A percentile compares a stretch with the other conserved stretches of the same genome.
These are phyloP conservation scores for Sceloporus tristichus DNA, from an alignment of 2,113 vertebrate genomes.

Conservation along the genomic window DNA sequence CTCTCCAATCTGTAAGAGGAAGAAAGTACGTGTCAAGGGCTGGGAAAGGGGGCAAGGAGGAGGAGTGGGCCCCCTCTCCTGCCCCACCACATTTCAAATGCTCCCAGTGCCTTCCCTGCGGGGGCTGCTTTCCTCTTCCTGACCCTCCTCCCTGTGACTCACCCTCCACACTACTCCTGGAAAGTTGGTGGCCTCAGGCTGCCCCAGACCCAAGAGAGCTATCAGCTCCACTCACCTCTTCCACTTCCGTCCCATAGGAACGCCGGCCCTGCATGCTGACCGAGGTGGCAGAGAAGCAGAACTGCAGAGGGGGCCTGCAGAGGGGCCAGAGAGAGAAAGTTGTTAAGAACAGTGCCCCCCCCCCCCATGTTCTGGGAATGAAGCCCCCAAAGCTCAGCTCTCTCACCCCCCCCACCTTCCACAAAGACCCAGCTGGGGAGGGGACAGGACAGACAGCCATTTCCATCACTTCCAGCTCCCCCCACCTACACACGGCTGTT, in stretches of 20 bases:
- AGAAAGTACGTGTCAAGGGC: not conserved
- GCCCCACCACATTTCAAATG: too few relatives aligned
- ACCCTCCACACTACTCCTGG: too few relatives aligned
- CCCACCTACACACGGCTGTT: too few relatives aligned
- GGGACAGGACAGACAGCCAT: not conserved
- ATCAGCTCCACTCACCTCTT: conserved; percentile 69
- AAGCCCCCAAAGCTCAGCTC: too few relatives aligned
- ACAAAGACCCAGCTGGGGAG: not conserved
- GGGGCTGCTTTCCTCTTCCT: not conserved
- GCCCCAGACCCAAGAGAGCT: too few relatives aligned
- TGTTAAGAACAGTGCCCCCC: not conserved
- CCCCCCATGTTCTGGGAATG: too few relatives aligned
- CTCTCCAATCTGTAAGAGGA: conserved; percentile 71
- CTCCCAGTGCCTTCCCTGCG: too few relatives aligned
- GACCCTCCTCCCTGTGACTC: too few relatives aligned
- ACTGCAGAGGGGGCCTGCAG: conserved; percentile 61
- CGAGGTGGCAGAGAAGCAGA: conserved; percentile 45
- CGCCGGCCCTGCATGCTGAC: conserved; percentile 30
- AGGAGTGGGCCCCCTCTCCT: too few relatives aligned
- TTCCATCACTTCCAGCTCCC: too few relatives aligned
- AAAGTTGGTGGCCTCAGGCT: too few relatives aligned
- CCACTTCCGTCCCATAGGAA: conserved; percentile 69
- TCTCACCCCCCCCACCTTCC: not conserved
- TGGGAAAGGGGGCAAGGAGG: not conserved
- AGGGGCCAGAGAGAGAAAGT: not conserved